These are phyloP conservation scores for Anableps anableps DNA, from an alignment of 2,797 vertebrate genomes.

Conservation along the genomic window DNA sequence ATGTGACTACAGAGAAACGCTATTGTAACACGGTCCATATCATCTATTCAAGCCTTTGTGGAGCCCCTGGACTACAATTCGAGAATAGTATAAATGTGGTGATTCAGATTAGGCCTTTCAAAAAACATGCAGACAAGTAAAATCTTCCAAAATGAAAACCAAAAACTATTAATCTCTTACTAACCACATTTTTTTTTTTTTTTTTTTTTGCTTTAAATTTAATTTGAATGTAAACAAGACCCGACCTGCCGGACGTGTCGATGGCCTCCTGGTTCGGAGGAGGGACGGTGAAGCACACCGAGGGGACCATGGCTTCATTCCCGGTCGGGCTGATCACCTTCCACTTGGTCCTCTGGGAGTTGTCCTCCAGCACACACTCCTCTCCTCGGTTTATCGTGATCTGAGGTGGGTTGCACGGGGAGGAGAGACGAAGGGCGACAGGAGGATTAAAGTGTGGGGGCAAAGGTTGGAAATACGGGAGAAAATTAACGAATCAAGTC, in stretches of 20 bases:
- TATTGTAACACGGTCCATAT: too few species aligned
- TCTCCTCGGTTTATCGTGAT: constrained; percentile 95
- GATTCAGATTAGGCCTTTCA: too few species aligned
- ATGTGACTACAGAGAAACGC: too few species aligned
- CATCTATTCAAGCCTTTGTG: too few species aligned
- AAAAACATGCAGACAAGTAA: background rate
- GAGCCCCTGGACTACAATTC: too few species aligned
- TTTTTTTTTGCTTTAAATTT: background rate
- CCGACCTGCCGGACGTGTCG: constrained; percentile 91
- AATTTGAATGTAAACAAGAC: too few species aligned
- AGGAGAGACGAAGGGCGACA: constrained; percentile 2
- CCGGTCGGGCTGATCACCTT: constrained; percentile 98
- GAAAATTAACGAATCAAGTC: background rate
- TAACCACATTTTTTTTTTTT: too few species aligned
- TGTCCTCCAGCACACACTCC: constrained; percentile 97
- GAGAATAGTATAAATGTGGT: too few species aligned
- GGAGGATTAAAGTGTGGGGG: constrained; percentile 8
- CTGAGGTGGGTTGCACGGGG: constrained; percentile 69
- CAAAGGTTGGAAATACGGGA: background rate
- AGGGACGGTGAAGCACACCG: constrained; percentile 94
- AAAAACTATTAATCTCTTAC: background rate
- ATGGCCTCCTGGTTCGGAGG: constrained; percentile 94
- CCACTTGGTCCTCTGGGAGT: constrained; percentile 97
- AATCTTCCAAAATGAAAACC: background rate
- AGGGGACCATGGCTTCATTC: constrained; percentile 98